Evolutionary conservation across 2,888 invertebrate genomes (phyloP), one percentile per base, ranked within the genome.

Genomic region (Caenorhabditis parvicauda): DNA sequence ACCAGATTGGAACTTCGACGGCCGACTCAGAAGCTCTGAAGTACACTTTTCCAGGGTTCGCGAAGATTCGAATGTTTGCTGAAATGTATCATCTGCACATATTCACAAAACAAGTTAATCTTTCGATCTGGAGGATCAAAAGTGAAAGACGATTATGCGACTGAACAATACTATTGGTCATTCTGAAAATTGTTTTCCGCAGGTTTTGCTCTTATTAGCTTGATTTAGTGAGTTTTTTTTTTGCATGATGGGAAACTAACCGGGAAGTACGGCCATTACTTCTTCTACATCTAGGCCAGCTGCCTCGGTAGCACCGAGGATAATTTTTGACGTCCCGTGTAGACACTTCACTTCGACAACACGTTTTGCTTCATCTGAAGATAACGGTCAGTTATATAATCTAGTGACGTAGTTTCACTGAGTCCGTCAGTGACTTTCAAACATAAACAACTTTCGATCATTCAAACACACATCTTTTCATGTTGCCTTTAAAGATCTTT

Each of bases 11-110:
- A 28, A 51, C 25, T 6, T 52, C 22, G 17, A 51, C 44, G 24
- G 53, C 56, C 14, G 12, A 22, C n/a, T 56, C 59, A 21, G 27
- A 43, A 14, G 29, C 42, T 4, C 46, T 41, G 24, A 51, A 35
- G 39, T 25, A 63, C 5, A 66, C 57, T 1, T 47, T 27, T 21
- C 66, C 66, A 21, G 66, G 66, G 46, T 51, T 66, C 3, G 48
- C 49, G 41, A 28, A 59, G n/a, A 66, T 47, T 21, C 44, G 28
- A n/a, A 59, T 5, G n/a, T 62, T 45, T 3, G 35, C 65, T 64
- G 46, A 5, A 64, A 59, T 35, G 12, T 35, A 14, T 35, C 35
- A 35, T 1, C n/a, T n/a, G n/a, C n/a, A n/a, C n/a, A n/a, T n/a
- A n/a, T n/a, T n/a, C n/a, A n/a, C n/a, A n/a, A n/a, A n/a, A n/a